A percentile compares a stretch with the other conserved stretches of the same genome.
Evolutionary conservation across 2,797 vertebrate species (phyloP).

Genomic region (Myotis pilosus): DNA sequence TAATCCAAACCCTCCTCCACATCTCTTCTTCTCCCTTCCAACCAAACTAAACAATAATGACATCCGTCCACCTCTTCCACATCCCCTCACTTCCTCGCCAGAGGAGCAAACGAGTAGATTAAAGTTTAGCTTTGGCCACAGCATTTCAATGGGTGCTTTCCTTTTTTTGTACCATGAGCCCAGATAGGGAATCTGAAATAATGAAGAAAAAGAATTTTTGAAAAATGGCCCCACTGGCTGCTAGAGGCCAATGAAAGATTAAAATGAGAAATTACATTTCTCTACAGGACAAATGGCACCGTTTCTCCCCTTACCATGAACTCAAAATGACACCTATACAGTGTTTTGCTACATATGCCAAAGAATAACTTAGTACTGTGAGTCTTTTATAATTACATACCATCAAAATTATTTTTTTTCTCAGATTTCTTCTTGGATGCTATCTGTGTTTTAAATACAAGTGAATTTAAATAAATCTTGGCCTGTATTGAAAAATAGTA

Average conservation of each 20-base stretch:
- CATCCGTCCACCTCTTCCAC: neutral
- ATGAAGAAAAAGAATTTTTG: conserved; percentile 18
- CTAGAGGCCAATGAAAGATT: conserved; percentile 21
- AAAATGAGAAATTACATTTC: neutral
- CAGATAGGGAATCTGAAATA: neutral
- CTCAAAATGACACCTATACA: neutral
- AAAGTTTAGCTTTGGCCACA: neutral
- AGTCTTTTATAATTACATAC: conserved; percentile 1
- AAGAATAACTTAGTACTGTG: neutral
- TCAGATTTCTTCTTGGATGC: conserved; percentile 29
- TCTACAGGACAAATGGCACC: neutral
- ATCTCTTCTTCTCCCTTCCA: neutral
- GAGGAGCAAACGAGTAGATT: neutral
- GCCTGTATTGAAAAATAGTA: conserved; percentile 30
- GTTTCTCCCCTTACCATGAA: conserved; percentile 38
- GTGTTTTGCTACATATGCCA: neutral
- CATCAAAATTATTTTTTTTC: neutral
- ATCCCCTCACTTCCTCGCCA: neutral
- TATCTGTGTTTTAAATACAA: conserved; percentile 34
- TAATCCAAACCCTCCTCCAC: neutral
- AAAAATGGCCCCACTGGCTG: neutral
- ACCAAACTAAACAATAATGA: neutral
- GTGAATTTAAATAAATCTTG: neutral
- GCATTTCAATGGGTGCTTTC: neutral
- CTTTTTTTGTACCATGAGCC: neutral